Evolutionary conservation across 2,113 vertebrate species (phyloP).

Genomic region (Rhineura floridana): DNA sequence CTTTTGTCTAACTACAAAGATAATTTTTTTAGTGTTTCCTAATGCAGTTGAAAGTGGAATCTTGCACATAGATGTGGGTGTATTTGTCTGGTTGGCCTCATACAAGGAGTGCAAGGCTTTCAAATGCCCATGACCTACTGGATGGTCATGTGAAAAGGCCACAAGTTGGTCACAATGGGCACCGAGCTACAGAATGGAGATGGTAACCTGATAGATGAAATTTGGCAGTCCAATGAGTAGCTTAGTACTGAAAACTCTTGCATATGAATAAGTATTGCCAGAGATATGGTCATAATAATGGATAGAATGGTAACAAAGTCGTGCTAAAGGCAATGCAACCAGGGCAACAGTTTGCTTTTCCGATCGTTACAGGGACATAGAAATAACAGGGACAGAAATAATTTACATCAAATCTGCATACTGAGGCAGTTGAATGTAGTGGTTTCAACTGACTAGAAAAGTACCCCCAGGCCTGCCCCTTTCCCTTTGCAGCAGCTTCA

Average conservation of each 20-base stretch:
- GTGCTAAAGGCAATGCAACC: constrained; percentile 27
- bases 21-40: neutral
- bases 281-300: no score
- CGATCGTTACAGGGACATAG: neutral
- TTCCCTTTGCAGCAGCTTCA: neutral
- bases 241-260: neutral
- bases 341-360: neutral
- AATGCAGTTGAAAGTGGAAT: neutral
- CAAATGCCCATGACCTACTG: neutral
- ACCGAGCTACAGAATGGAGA: constrained; percentile 42
- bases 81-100: neutral
- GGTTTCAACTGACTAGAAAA: neutral
- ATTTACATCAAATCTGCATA: neutral
- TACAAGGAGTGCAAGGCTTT: neutral
- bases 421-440: neutral
- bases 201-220: constrained; percentile 43
- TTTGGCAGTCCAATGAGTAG: constrained; percentile 20
- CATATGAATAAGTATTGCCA: neutral
- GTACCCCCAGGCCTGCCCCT: neutral
- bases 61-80: no score
- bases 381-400: neutral
- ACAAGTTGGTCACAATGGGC: neutral
- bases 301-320: constrained; percentile 19
- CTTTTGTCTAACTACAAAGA: neutral
- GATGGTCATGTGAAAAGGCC: neutral